Percentiles rank a stretch among this genome's conserved stretches.
These are phyloP conservation scores for Camponotus floridanus DNA, from an alignment of 1,140 invertebrate species.

Conservation along the genomic window DNA sequence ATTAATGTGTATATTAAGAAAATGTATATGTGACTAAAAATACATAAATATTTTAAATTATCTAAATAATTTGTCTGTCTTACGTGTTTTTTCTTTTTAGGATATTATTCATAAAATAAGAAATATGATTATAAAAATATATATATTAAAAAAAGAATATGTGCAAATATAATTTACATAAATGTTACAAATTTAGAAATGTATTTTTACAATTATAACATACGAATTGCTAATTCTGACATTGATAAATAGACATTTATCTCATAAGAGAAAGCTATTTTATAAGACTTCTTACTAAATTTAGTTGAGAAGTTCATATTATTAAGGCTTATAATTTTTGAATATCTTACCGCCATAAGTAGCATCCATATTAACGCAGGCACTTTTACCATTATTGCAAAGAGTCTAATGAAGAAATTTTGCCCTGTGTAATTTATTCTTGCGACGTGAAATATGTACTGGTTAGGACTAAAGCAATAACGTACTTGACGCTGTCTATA, in stretches of 20 bases:
- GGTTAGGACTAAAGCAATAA: constrained; percentile 32
- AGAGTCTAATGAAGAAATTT: not conserved
- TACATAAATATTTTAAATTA: too few species aligned
- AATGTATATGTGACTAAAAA: too few species aligned
- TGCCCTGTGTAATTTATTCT: not conserved
- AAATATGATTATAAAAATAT: not conserved
- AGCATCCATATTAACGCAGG: constrained; percentile 24
- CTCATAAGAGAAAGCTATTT: too few species aligned
- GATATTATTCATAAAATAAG: not conserved
- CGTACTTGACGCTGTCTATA: constrained; percentile 30
- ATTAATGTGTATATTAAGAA: not conserved
- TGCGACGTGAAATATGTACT: not conserved
- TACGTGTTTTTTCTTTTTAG: too few species aligned
- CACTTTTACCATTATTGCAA: constrained; percentile 38
- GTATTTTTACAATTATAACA: constrained; percentile 4
- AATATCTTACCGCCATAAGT: constrained; percentile 30
- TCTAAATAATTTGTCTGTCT: too few species aligned
- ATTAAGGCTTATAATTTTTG: not conserved
- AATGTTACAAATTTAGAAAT: not conserved
- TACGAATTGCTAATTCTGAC: not conserved
- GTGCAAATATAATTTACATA: constrained; percentile 1
- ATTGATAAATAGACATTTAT: not conserved
- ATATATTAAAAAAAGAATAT: not conserved
- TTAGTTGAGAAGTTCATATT: not conserved
- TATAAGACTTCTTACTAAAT: not conserved